Evolutionary conservation across 2,888 invertebrate species (phyloP).

Genomic region (Harpalus rubripes): DNA sequence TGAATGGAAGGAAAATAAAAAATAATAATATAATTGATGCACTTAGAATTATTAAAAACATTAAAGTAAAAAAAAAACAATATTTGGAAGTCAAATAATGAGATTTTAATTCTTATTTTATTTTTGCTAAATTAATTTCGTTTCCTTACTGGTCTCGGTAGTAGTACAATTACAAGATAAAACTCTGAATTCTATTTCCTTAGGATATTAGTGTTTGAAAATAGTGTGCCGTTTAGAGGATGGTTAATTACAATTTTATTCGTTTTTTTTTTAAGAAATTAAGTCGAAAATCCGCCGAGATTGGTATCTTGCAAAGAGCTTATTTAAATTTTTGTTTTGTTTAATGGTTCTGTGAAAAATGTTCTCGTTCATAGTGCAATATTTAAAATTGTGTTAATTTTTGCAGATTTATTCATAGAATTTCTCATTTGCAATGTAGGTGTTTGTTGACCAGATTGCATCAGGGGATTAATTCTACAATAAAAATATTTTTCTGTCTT

Average conservation of each 20-base stretch:
- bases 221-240: constrained; percentile 14
- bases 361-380: constrained; percentile 13
- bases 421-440: neutral
- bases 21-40: no score
- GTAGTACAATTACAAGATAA: constrained; percentile 29
- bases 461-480: no score
- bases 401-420: constrained; percentile 46
- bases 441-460: constrained; percentile 1
- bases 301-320: constrained; percentile 5
- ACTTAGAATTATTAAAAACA: no score
- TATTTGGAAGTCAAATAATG: neutral
- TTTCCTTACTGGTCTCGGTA: neutral
- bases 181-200: constrained; percentile 18
- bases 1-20: no score
- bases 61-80: neutral
- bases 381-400: constrained; percentile 34
- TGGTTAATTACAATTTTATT: constrained; percentile 36
- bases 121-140: neutral
- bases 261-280: constrained; percentile 37
- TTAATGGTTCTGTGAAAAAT: constrained; percentile 7
- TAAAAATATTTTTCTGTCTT: no score
- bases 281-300: neutral
- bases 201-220: constrained; percentile 31
- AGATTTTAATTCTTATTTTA: constrained; percentile 1
- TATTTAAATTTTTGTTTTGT: constrained; percentile 33